Base-by-base conservation (phyloP, 2,888 invertebrate species). In the Buathra laborator region DNA sequence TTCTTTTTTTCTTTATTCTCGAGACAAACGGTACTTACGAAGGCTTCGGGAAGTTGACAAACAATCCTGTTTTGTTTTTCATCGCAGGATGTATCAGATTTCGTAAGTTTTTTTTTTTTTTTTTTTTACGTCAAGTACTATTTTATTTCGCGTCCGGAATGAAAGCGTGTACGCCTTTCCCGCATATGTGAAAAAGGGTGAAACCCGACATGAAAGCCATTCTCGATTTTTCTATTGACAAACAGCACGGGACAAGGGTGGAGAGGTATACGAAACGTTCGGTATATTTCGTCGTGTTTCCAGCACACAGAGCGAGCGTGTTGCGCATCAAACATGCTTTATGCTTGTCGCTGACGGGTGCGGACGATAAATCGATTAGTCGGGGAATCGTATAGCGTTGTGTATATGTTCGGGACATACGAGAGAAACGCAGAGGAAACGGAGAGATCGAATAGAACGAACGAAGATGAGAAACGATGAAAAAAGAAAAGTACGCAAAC, bases 311-410 rank as follows among this genome's bases (percentile, higher is more conserved):
- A 51, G 43, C 29, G 7, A 51, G 37, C 24, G 56, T 59, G 56
- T 68, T 59, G 67, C 37, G 19, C 64, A 53, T 76, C 70, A 64
- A 70, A 76, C 75, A 70, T 64, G 44, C 62, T 76, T 53, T 64
- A 64, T 43, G 68, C 48, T 71, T 53, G 64, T 76, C 70, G 16
- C 74, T 12, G 44, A n/a, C 59, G 74, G 37, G 16, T 67, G 24
- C 19, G 43, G 43, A 64, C 76, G 75, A 76, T 81, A 81, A 81
- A 81, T 81, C 81, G 76, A 75, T 81, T 76, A 75, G 44, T 53
- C 37, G 32, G 7, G 48, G 46, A 29, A 4, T 5, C 16, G 59
- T 46, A n/a, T 29, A 44, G 14, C 59, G 19, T n/a, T 72, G 16
- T 24, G 66, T 66, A n/a, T 51, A 19, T 29, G 9, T 48, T 75